Conservation (phyloP, 2,113 vertebrate species). For the Turnix velox region DNA sequence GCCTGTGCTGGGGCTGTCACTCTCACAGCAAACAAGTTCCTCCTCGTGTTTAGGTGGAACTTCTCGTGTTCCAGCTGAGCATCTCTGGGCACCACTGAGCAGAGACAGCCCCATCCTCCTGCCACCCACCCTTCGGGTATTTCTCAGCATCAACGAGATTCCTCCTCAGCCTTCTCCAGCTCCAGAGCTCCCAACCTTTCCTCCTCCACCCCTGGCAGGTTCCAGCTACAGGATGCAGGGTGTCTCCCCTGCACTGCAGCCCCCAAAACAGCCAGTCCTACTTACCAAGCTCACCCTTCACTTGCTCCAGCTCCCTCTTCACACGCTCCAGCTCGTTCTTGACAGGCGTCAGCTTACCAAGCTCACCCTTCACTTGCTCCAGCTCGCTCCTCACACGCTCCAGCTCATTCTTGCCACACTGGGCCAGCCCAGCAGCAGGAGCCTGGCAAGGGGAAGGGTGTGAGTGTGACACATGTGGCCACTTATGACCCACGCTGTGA, state of each 20-base stretch:
- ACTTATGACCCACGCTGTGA: neutral
- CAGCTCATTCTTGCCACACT: too few species aligned
- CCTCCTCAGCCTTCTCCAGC: too few species aligned
- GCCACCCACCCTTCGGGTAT: too few species aligned
- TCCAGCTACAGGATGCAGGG: neutral
- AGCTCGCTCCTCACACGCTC: neutral
- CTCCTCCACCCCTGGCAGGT: neutral
- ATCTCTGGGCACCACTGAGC: too few species aligned
- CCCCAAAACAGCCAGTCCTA: neutral
- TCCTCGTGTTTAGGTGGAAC: too few species aligned
- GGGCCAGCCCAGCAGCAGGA: neutral
- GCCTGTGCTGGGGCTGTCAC: too few species aligned
- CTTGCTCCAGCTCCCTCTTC: neutral
- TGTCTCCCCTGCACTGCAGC: neutral
- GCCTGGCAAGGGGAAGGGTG: neutral
- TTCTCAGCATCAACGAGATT: too few species aligned
- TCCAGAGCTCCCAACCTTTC: too few species aligned
- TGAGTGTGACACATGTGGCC: neutral
- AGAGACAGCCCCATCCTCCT: too few species aligned
- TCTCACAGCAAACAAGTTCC: too few species aligned
- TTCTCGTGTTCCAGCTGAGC: too few species aligned
- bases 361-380: neutral
- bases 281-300: neutral
- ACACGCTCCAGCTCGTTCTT: neutral
- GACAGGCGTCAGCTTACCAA: too few species aligned